Conservation (phyloP, 1,140 invertebrate genomes). For the Leptonema lineaticorne region DNA sequence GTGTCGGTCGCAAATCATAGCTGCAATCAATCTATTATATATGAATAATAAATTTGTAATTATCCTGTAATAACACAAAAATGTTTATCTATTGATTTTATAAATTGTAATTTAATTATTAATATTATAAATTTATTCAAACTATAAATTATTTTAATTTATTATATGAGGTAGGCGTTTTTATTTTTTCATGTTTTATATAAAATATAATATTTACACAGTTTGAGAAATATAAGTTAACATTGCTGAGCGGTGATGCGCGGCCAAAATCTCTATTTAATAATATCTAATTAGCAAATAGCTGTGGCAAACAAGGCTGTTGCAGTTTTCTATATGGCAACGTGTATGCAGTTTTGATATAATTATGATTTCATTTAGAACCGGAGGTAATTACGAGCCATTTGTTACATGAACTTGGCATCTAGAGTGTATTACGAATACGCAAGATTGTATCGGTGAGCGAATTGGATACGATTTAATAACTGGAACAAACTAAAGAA, state of each 20-base stretch:
- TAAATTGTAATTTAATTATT: too few relatives aligned
- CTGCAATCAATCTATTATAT: too few relatives aligned
- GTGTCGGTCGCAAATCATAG: too few relatives aligned
- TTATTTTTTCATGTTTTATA: too few relatives aligned
- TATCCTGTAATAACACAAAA: too few relatives aligned
- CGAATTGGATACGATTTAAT: not conserved
- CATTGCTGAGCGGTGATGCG: slow-evolving; percentile 37
- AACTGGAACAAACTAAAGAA: not conserved
- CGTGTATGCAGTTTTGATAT: slow-evolving; percentile 22
- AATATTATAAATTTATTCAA: too few relatives aligned
- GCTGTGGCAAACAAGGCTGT: slow-evolving; percentile 33
- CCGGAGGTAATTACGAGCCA: slow-evolving; percentile 6
- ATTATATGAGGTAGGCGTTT: too few relatives aligned
- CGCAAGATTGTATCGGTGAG: not conserved
- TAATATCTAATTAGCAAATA: slow-evolving; percentile 42
- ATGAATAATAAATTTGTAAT: too few relatives aligned
- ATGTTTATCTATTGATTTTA: too few relatives aligned
- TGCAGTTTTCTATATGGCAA: slow-evolving; percentile 20
- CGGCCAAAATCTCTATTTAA: slow-evolving; percentile 40
- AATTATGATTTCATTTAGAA: slow-evolving; percentile 30
- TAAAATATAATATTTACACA: too few relatives aligned
- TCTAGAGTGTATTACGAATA: not conserved
- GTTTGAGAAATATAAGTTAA: slow-evolving; percentile 22
- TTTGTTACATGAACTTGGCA: slow-evolving; percentile 24
- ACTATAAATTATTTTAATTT: too few relatives aligned